Evolutionary conservation across 2,888 invertebrate genomes (phyloP).

Genomic region (Lottia scabra): DNA sequence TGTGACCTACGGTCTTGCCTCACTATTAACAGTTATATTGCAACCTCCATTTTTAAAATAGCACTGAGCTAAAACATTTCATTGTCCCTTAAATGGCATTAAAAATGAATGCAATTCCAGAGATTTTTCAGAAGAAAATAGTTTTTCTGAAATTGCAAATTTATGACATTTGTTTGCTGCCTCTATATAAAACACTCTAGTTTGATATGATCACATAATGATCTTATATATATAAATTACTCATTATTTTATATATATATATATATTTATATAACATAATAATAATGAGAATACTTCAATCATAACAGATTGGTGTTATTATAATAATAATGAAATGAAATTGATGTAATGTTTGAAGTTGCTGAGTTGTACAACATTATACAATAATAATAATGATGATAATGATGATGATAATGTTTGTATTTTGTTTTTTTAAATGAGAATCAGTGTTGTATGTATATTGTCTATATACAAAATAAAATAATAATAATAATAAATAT

Average conservation of each 20-base stretch:
- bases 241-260: not conserved
- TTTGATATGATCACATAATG: slow-evolving; percentile 5
- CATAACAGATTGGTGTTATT: not conserved
- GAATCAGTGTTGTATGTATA: too few species aligned
- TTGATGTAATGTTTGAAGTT: too few species aligned
- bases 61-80: not conserved
- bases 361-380: too few species aligned
- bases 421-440: too few species aligned
- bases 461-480: not conserved
- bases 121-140: not conserved
- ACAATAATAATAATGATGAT: too few species aligned
- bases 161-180: slow-evolving; percentile 5
- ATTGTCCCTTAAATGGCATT: not conserved
- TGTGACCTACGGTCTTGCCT: slow-evolving; percentile 4
- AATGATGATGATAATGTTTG: too few species aligned
- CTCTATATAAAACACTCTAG: slow-evolving; percentile 7
- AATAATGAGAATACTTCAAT: slow-evolving; percentile 1
- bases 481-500: not conserved
- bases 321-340: not conserved
- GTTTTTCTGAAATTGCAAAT: slow-evolving; percentile 1
- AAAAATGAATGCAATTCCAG: slow-evolving; percentile 1
- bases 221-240: not conserved
- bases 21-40: not conserved
- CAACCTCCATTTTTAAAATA: slow-evolving; percentile 5
- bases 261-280: not conserved